phyloP scores from a whole-genome alignment of 2,113 vertebrate species.

The Grammomys surdaster region DNA sequence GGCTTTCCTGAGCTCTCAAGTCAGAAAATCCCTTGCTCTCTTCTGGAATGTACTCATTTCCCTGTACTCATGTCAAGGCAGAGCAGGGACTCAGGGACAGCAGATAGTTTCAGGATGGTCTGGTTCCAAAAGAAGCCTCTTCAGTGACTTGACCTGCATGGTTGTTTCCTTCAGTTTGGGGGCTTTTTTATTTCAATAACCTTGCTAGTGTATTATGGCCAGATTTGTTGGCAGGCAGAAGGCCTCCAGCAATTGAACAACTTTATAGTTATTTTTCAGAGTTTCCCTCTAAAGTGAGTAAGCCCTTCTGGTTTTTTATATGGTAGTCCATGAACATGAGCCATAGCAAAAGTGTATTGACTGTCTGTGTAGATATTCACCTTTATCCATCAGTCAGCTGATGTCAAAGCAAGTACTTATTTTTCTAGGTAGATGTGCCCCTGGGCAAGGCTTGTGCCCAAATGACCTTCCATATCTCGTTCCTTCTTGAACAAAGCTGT shows the following conservation, averaged over 20 bases:
- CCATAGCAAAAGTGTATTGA: neutral
- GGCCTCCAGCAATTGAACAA: neutral
- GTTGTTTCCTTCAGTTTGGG: neutral
- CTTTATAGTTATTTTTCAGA: neutral
- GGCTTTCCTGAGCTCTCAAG: no score
- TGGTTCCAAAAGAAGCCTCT: neutral
- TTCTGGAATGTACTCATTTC: neutral
- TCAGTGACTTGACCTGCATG: neutral
- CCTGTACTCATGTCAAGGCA: neutral
- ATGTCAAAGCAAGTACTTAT: neutral
- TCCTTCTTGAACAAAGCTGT: neutral
- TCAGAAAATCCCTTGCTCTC: no score
- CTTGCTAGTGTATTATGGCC: neutral
- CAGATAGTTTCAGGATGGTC: neutral
- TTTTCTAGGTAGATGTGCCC: neutral
- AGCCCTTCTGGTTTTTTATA: neutral
- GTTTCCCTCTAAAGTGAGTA: neutral
- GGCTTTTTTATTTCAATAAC: neutral
- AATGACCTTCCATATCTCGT: neutral
- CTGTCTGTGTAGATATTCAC: neutral
- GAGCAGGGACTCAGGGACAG: neutral
- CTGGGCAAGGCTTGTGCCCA: neutral
- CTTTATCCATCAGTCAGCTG: neutral
- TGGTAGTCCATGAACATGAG: neutral
- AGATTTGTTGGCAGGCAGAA: neutral